Evolutionary conservation across 1,140 invertebrate genomes (phyloP).

Genomic region (Micrasema minimum): DNA sequence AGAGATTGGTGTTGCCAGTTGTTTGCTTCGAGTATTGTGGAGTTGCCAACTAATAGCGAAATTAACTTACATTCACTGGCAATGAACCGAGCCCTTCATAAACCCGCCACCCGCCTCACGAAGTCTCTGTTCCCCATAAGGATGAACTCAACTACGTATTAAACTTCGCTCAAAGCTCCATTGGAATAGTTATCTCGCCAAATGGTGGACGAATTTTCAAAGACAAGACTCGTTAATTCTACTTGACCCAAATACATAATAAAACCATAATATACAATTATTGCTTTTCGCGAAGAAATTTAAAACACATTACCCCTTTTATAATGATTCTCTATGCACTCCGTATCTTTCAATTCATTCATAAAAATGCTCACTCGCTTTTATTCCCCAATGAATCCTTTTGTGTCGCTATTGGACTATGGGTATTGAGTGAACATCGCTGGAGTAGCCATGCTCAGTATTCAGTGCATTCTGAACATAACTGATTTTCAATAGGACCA

Average conservation of each 20-base stretch:
- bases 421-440: neutral
- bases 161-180: too few relatives aligned
- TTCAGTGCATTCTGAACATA: slow-evolving; percentile 18
- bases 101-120: neutral
- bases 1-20: slow-evolving; percentile 21
- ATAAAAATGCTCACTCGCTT: too few relatives aligned
- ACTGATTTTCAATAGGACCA: slow-evolving; percentile 16
- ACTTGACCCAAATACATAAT: too few relatives aligned
- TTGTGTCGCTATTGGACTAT: neutral
- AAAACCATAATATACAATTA: too few relatives aligned
- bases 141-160: neutral
- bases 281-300: too few relatives aligned
- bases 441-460: neutral
- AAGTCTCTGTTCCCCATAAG: neutral
- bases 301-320: too few relatives aligned
- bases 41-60: slow-evolving; percentile 45
- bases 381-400: slow-evolving; percentile 1
- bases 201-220: neutral
- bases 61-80: slow-evolving; percentile 51
- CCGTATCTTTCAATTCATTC: too few relatives aligned
- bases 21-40: slow-evolving; percentile 24
- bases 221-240: neutral
- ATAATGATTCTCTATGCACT: too few relatives aligned
- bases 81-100: slow-evolving; percentile 25
- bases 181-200: too few relatives aligned